Conservation (phyloP, 2,888 invertebrate genomes). For the Cyclophora albipunctata region DNA sequence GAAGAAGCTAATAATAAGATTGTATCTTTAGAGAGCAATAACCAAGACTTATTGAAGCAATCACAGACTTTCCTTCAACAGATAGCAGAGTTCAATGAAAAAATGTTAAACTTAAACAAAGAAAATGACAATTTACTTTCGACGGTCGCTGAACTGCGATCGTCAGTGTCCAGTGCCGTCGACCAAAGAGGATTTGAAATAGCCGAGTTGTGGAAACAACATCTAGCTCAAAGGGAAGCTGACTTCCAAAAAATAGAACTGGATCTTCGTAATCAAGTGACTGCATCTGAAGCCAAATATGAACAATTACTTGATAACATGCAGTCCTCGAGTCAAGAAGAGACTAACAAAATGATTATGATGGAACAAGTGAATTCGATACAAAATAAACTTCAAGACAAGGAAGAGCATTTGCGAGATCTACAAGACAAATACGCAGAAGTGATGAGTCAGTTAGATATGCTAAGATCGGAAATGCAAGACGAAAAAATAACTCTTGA, state of each 20-base stretch:
- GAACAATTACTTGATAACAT: slow-evolving; percentile 62
- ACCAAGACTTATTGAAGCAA: slow-evolving; percentile 29
- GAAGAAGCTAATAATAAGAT: slow-evolving; percentile 58
- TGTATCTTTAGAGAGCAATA: slow-evolving; percentile 34
- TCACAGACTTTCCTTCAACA: slow-evolving; percentile 30
- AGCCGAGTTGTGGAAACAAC: slow-evolving; percentile 81
- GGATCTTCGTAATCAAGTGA: slow-evolving; percentile 68
- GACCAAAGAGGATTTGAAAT: slow-evolving; percentile 81
- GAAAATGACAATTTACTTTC: slow-evolving; percentile 64
- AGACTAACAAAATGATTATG: slow-evolving; percentile 57
- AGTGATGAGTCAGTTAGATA: slow-evolving; percentile 51
- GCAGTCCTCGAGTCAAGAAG: slow-evolving; percentile 63
- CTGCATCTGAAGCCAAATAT: slow-evolving; percentile 63
- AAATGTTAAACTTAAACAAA: slow-evolving; percentile 50
- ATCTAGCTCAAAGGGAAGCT: slow-evolving; percentile 77
- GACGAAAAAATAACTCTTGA: slow-evolving; percentile 61
- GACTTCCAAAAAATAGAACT: slow-evolving; percentile 75
- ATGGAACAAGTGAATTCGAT: slow-evolving; percentile 57
- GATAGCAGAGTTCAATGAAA: slow-evolving; percentile 44
- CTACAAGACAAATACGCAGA: slow-evolving; percentile 62
- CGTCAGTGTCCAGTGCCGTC: slow-evolving; percentile 68
- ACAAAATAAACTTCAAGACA: slow-evolving; percentile 62
- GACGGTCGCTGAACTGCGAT: slow-evolving; percentile 60
- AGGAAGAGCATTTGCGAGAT: slow-evolving; percentile 54
- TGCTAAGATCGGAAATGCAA: slow-evolving; percentile 63